Base-by-base conservation (phyloP, 2,888 invertebrate species). In the Oeneis ivallda region DNA sequence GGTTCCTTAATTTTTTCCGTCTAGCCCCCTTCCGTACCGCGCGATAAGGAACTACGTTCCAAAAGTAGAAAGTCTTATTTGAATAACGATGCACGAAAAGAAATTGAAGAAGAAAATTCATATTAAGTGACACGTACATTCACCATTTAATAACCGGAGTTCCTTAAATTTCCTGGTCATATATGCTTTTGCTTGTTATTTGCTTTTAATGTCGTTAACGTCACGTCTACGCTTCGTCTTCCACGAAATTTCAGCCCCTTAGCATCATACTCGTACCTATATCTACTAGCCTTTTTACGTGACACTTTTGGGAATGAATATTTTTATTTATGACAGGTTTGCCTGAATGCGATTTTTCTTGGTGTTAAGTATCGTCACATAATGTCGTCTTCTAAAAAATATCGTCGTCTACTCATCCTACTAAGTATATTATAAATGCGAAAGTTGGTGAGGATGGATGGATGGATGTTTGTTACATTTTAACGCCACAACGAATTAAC, bases 161-260 rank as follows among this genome's bases (percentile, higher is more conserved):
- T 53, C 53, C 53, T 53, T 37, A 53, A 37, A 53, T 53, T 53
- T 53, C 37, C 53, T 53, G 53, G 34, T 53, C 53, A 53, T 53
- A 53, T 53, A 15, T 37, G 15, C 53, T 53, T 53, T n/a, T 53
- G 9, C 53, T 37, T 37, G n/a, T 53, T 53, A 53, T 53, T 53
- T 53, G 53, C 53, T 53, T 53, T 37, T 53, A 53, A 53, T 53
- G 53, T 53, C 53, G 53, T 53, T 37, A 53, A 37, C 53, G 53
- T 53, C 53, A 53, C 53, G 53, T 53, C 53, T 53, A 9, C 53
- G 53, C 53, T 15, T n/a, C 53, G 15, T 53, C 53, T 15, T 53
- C 34, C 53, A 37, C 52, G 15, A 53, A 17, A 47, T 47, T 17
- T 7, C 10, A 49, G 49, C 2, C 19, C 49, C 41, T 43, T 43